A percentile compares a stretch with the other conserved stretches of the same genome.
Evolutionary conservation across 2,797 vertebrate species (phyloP).

Genomic region (Parotocinclus haroldoi): DNA sequence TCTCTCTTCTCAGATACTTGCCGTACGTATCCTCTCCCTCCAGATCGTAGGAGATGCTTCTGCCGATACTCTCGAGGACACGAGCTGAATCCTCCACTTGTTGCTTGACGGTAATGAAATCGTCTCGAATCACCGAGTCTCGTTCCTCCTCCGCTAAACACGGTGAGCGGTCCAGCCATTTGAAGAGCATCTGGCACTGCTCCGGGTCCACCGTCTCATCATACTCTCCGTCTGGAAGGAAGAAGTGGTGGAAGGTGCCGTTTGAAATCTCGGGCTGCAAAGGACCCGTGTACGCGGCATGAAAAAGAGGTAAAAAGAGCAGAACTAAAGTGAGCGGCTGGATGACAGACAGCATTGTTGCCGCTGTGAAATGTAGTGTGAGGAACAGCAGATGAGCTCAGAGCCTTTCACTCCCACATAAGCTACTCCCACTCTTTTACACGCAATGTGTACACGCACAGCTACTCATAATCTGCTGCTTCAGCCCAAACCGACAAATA

Average conservation of each 20-base stretch:
- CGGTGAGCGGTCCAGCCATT: conserved; percentile 80
- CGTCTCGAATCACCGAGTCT: conserved; percentile 80
- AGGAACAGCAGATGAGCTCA: conserved; percentile 12
- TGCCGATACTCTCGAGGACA: conserved; percentile 85
- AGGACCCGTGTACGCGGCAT: conserved; percentile 79
- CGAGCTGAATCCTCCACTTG: conserved; percentile 90
- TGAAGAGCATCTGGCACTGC: conserved; percentile 92
- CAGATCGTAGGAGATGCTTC: conserved; percentile 86
- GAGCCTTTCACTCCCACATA: conserved; percentile 15
- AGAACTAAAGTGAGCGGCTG: conserved; percentile 64
- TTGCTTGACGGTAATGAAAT: conserved; percentile 83
- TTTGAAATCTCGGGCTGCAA: conserved; percentile 94
- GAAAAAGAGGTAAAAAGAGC: conserved; percentile 59
- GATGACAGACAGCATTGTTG: conserved; percentile 67
- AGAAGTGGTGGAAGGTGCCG: conserved; percentile 93
- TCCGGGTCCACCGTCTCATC: conserved; percentile 93
- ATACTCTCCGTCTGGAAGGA: conserved; percentile 93
- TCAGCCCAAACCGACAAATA: too few species aligned
- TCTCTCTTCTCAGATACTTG: conserved; percentile 84
- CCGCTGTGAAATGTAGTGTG: conserved; percentile 19
- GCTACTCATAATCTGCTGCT: too few species aligned
- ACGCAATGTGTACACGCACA: too few species aligned
- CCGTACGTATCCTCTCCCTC: conserved; percentile 95
- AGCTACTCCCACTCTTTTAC: background rate
- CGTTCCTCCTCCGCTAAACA: conserved; percentile 68